These are phyloP conservation scores for Pseudomugil gertrudae DNA, from an alignment of 2,797 vertebrate species.

Conservation along the genomic window DNA sequence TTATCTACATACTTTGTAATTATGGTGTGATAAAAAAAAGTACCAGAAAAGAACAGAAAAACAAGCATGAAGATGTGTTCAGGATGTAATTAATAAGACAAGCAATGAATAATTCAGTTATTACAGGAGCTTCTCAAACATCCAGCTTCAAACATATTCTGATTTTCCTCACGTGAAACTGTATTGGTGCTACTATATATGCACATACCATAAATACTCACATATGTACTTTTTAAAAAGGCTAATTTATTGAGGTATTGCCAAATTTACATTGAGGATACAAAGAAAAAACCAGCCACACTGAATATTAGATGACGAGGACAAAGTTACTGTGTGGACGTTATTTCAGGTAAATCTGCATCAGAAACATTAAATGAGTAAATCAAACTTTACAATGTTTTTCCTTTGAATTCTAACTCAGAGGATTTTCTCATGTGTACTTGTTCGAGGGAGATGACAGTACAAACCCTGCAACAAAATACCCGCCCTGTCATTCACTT, in stretches of 20 bases:
- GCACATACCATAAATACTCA: neutral
- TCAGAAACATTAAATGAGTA: neutral
- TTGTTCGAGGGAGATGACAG: neutral
- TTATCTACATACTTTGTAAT: no score
- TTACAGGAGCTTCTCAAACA: neutral
- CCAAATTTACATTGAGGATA: neutral
- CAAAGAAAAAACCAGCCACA: neutral
- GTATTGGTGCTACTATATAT: neutral
- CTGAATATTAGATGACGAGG: neutral
- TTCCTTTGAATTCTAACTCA: neutral
- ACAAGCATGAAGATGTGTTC: neutral
- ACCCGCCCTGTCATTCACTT: constrained; percentile 68
- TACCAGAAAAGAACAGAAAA: neutral
- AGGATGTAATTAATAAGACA: neutral
- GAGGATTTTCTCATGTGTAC: neutral
- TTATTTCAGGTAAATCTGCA: neutral
- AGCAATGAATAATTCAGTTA: neutral
- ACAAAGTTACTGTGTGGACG: no score
- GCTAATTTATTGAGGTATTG: neutral
- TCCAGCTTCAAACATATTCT: neutral
- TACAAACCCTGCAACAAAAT: neutral
- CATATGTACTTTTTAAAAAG: neutral
- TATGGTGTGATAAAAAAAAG: neutral
- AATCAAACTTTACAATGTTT: neutral
- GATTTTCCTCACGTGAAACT: neutral